Conservation (phyloP, 2,797 vertebrate species). For the Lerista edwardsae region DNA sequence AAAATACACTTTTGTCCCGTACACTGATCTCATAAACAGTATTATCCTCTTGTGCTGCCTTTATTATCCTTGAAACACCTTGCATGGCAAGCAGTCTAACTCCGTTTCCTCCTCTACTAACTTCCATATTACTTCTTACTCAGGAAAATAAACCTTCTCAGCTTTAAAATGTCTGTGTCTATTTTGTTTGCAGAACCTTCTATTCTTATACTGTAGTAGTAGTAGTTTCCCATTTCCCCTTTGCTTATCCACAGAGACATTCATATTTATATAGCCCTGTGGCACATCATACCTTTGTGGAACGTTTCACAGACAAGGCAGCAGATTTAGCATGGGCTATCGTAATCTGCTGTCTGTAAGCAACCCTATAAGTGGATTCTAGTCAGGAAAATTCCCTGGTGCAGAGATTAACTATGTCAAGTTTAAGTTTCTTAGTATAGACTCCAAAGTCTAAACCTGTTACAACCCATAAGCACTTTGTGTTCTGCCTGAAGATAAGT, state of each 20-base stretch:
- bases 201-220: neutral
- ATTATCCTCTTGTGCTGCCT: neutral
- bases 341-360: conserved; percentile 38
- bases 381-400: conserved; percentile 45
- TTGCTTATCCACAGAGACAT: neutral
- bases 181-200: neutral
- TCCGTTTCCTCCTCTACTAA: neutral
- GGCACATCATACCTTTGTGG: neutral
- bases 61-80: neutral
- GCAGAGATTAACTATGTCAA: conserved; percentile 41
- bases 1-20: conserved; percentile 26
- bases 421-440: conserved; percentile 45
- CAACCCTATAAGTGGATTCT: conserved; percentile 21
- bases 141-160: neutral
- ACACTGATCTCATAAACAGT: neutral
- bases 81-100: neutral
- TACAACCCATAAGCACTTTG: conserved; percentile 27
- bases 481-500: conserved; percentile 52
- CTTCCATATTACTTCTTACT: neutral
- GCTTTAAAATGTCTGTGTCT: neutral
- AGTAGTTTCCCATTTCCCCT: neutral
- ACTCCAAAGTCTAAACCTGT: conserved; percentile 48
- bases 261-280: neutral
- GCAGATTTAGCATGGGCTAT: neutral
- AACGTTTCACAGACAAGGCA: neutral